Evolutionary conservation across 2,888 invertebrate species (phyloP).

Genomic region (Campoplex nolae): DNA sequence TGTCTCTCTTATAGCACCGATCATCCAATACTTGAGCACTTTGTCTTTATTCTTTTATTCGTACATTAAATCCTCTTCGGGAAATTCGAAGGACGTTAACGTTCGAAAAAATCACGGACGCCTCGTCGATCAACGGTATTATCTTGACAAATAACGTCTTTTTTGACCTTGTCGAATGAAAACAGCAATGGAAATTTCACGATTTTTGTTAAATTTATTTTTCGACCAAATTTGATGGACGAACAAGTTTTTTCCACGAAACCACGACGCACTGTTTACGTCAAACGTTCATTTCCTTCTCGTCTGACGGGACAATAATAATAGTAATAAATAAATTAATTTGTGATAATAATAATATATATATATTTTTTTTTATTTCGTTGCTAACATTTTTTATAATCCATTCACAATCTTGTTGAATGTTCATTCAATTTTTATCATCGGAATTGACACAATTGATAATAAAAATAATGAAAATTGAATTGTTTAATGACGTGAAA

Average conservation of each 20-base stretch:
- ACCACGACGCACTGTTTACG: too few relatives aligned
- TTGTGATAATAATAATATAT: too few relatives aligned
- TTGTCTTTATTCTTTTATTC: neutral
- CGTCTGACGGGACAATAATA: too few relatives aligned
- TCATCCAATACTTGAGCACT: neutral
- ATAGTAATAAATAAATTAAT: too few relatives aligned
- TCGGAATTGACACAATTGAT: neutral
- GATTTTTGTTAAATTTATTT: neutral
- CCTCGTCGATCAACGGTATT: neutral
- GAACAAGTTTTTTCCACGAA: too few relatives aligned
- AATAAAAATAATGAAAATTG: neutral
- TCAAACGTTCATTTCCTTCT: too few relatives aligned
- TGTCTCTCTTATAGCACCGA: neutral
- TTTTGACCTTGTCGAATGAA: neutral
- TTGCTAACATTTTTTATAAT: neutral
- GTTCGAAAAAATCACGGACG: conserved; percentile 12
- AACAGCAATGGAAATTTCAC: neutral
- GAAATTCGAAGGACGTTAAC: neutral
- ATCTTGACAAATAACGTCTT: neutral
- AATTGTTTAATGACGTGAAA: neutral
- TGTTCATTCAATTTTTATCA: neutral
- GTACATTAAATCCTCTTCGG: neutral
- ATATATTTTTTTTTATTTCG: too few relatives aligned
- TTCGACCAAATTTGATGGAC: too few relatives aligned
- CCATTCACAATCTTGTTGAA: neutral